Conservation (phyloP, 64 coral and sea anemone species). For the Actinia equina region DNA sequence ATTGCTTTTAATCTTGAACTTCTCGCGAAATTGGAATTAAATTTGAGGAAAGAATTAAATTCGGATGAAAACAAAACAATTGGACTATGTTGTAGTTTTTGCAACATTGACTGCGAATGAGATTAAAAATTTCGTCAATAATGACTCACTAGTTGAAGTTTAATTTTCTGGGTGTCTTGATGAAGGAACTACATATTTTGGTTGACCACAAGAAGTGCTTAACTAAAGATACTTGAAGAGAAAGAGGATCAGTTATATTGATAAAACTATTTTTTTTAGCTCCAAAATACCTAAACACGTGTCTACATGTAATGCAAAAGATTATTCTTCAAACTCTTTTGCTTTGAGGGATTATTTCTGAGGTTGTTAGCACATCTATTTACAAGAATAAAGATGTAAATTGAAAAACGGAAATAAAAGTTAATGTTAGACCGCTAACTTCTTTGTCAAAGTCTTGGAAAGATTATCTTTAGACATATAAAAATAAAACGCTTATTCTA, state of each 20-base stretch:
- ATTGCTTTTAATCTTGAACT: too few relatives aligned
- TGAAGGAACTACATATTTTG: background rate
- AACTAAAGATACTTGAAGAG: background rate
- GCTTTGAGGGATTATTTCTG: background rate
- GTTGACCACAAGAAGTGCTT: conserved; percentile 19
- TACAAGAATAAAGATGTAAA: background rate
- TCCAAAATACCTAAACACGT: conserved; percentile 24
- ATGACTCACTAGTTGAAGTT: background rate
- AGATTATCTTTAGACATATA: background rate
- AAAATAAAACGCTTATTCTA: conserved; percentile 1
- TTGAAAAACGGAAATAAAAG: conserved; percentile 3
- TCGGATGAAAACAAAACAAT: too few relatives aligned
- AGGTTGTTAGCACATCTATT: background rate
- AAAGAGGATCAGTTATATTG: background rate
- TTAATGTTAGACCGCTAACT: conserved; percentile 18
- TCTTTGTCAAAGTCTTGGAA: conserved; percentile 17
- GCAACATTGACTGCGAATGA: too few relatives aligned
- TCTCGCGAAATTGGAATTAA: too few relatives aligned
- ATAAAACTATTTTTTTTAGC: background rate
- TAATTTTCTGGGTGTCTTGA: background rate
- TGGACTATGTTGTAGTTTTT: too few relatives aligned
- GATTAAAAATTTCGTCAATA: too few relatives aligned
- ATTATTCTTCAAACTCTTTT: background rate
- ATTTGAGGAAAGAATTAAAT: too few relatives aligned
- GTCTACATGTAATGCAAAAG: background rate